Evolutionary conservation across 1,140 invertebrate genomes (phyloP).

Genomic region (Cyphomyrmex costatus): DNA sequence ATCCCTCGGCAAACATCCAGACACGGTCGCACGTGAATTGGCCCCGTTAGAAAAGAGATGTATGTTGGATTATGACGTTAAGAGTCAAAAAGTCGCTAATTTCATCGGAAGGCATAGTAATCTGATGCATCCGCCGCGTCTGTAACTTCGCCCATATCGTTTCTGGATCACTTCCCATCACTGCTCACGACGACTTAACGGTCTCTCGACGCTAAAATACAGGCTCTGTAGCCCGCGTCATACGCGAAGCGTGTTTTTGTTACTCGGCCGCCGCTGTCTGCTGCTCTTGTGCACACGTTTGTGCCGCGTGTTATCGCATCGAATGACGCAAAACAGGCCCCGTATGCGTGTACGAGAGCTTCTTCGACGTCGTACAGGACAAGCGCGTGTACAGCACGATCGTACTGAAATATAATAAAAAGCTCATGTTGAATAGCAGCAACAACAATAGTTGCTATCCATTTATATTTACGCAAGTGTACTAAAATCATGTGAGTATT

Average conservation of each 20-base stretch:
- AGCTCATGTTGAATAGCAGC: neutral
- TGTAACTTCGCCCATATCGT: slow-evolving; percentile 18
- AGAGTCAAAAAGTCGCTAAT: slow-evolving; percentile 21
- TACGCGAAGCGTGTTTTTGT: slow-evolving; percentile 34
- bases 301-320: slow-evolving; percentile 28
- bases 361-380: slow-evolving; percentile 21
- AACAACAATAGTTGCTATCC: neutral
- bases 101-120: slow-evolving; percentile 29
- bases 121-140: slow-evolving; percentile 27
- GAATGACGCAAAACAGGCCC: slow-evolving; percentile 38
- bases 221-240: slow-evolving; percentile 11
- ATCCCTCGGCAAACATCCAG: slow-evolving; percentile 39
- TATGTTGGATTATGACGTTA: slow-evolving; percentile 1
- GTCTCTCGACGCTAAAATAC: slow-evolving; percentile 31
- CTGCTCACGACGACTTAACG: slow-evolving; percentile 36
- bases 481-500: too few relatives aligned
- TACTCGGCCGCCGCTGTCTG: neutral
- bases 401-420: neutral
- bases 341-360: neutral
- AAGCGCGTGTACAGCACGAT: neutral
- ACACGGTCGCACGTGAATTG: slow-evolving; percentile 48
- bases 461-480: too few relatives aligned
- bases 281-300: neutral
- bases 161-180: slow-evolving; percentile 56
- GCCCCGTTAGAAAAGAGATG: slow-evolving; percentile 42